Evolutionary conservation across 2,888 invertebrate species (phyloP), one percentile per base, ranked within the genome.

Genomic region (Lasioglossum oenotherae): DNA sequence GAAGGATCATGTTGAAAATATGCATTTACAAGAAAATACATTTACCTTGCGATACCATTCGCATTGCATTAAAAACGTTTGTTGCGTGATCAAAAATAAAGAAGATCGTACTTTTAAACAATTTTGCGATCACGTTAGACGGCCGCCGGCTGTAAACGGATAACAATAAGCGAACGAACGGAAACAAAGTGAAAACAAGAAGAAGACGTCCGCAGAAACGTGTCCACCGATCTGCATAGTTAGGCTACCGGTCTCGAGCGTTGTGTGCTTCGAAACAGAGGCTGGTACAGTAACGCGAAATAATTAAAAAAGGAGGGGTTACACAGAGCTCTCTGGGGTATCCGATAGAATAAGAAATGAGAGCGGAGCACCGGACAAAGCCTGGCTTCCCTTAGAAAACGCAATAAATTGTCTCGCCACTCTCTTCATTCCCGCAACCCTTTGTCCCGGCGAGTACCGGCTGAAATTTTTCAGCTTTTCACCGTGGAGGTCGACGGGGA

Each of bases 381-480:
- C 35, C 69, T 1, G 4, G 12, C 69, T 23, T 69, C 38, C 35
- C 12, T 16, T 60, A 38, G 31, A 31, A 53, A 80, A 74, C 38
- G 57, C 35, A 67, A 80, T 82, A 82, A 82, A 74, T 82, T 74
- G 80, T 53, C 35, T 44, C n/a, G 46, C 31, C 60, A 49, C 46
- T 75, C 75, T 75, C 64, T 80, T 75, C 82, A 71, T 46, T 71
- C 74, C 44, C 19, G n/a, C 60, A 19, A 8, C 23, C 49, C 64
- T 76, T 77, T 76, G 64, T 64, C 41, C 49, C 60, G 12, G 1
- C 35, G 71, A 41, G 31, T 4, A 19, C 57, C 16, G 44, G 38
- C 10, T 53, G 41, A 69, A 84, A 82, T 67, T 46, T 74, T 73
- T 72, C 46, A 81, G 75, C 82, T 75, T 83, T 81, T 72, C 82